Evolutionary conservation across 2,113 vertebrate species (phyloP).

Genomic region (Otolemur garnettii): DNA sequence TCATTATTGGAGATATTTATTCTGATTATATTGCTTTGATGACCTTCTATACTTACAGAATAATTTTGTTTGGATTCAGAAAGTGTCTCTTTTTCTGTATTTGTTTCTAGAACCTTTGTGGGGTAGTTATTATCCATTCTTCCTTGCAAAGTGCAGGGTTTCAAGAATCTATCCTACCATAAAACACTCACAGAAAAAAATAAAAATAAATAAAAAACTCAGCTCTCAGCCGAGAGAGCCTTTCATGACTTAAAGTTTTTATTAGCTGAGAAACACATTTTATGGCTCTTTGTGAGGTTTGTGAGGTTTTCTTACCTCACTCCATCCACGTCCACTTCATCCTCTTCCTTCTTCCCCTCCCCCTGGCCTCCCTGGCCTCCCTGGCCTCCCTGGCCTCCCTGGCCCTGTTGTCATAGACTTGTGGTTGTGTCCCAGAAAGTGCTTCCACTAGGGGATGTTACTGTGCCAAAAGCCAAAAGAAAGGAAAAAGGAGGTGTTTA

Average conservation of each 20-base stretch:
- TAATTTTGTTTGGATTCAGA: not conserved
- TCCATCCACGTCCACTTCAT: not conserved
- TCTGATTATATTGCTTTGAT: not conserved
- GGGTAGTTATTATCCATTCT: not conserved
- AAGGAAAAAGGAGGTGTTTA: slow-evolving; percentile 78
- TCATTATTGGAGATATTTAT: not conserved
- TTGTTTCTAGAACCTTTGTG: slow-evolving; percentile 34
- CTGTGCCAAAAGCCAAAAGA: slow-evolving; percentile 59
- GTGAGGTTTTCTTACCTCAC: not conserved
- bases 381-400: not conserved
- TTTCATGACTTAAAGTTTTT: not conserved
- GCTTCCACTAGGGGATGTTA: slow-evolving; percentile 26
- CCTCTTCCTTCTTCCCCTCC: not conserved
- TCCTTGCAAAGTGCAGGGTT: not conserved
- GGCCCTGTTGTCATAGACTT: not conserved
- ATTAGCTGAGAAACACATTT: not conserved
- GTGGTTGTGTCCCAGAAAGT: slow-evolving; percentile 58
- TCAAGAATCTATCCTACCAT: not conserved
- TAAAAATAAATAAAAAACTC: not conserved
- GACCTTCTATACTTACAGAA: not conserved
- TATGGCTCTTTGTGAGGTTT: not conserved
- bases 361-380: not conserved
- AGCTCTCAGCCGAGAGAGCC: not conserved
- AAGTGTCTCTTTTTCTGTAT: slow-evolving; percentile 27
- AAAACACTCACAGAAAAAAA: not conserved